phyloP scores from a whole-genome alignment of 1,140 invertebrate species.

The Apocrypta bakeri region DNA sequence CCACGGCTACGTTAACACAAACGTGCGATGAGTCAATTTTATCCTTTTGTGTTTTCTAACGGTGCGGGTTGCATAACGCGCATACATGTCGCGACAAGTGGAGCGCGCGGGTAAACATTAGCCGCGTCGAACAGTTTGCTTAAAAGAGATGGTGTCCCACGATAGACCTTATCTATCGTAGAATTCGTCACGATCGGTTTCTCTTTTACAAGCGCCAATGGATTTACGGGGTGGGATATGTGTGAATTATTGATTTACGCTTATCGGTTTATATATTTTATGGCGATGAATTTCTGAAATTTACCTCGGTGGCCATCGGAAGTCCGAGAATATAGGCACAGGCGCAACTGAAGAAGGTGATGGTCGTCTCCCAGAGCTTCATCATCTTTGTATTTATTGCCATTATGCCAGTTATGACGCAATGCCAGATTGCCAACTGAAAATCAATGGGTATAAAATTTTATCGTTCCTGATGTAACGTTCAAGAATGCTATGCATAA shows the following conservation, averaged over 20 bases:
- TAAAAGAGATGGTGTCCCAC: too few relatives aligned
- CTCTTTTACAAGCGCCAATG: too few relatives aligned
- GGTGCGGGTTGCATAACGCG: background rate
- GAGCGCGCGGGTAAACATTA: background rate
- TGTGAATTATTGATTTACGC: too few relatives aligned
- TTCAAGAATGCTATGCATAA: background rate
- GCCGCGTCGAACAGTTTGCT: too few relatives aligned
- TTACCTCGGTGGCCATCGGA: conserved; percentile 91
- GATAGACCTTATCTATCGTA: too few relatives aligned
- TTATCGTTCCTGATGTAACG: background rate
- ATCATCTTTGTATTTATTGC: conserved; percentile 83
- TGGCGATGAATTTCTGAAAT: conserved; percentile 30
- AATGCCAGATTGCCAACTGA: conserved; percentile 85
- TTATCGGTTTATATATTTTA: too few relatives aligned
- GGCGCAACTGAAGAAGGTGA: conserved; percentile 89
- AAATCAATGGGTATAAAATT: conserved; percentile 1
- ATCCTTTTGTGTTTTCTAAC: background rate
- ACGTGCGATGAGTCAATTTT: conserved; percentile 26
- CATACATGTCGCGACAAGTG: background rate
- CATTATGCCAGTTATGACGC: conserved; percentile 87
- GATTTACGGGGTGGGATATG: too few relatives aligned
- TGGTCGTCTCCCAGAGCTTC: conserved; percentile 87
- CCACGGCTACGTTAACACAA: background rate
- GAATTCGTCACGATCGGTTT: too few relatives aligned
- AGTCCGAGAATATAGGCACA: conserved; percentile 89